Base-by-base conservation (phyloP, 2,888 invertebrate genomes). In the Eueremaeus valkanovi region DNA sequence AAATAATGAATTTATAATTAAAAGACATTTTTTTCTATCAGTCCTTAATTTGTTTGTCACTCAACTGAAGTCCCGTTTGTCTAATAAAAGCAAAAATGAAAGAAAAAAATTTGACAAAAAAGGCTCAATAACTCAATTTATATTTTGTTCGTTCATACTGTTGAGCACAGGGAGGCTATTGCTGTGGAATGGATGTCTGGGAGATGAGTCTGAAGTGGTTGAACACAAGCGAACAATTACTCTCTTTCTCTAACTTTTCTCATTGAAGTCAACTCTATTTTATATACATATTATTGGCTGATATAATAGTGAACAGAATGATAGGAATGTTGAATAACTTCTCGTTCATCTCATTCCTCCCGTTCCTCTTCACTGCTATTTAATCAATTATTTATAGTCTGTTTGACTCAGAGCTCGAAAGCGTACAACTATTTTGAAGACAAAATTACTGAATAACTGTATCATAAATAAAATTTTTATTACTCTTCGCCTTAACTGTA, bases 341-440 rank as follows among this genome's bases (percentile, higher is more conserved):
- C 11, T 49, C 49, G n/a, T 36, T 5, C 49, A 8, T 49, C 6
- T 18, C 49, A n/a, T n/a, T n/a, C 49, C 27, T 24, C 24, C 3
- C 27, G 16, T 58, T 24, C 27, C 21, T 58, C 21, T 58, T 24
- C 27, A 58, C 27, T 24, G 21, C 58, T 27, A 58, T 58, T 58
- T 29, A 58, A 58, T 58, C 58, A 58, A 58, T 58, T 58, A 58
- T 58, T 58, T 24, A 58, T 58, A 58, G 58, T 58, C 58, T 58
- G 58, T 58, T 58, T 58, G 27, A 58, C 27, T 11, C 6, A 6
- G 16, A 58, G 24, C 24, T 29, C 27, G 9, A 42, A 42, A 11
- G 42, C 42, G 8, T 42, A 11, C 13, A 42, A 11, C 8, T 42
- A 42, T 13, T 42, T 42, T 11, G 8, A 42, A 42, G 42, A 11